These are phyloP conservation scores for Panorpa germanica DNA, from an alignment of 2,888 invertebrate genomes.

Conservation along the genomic window DNA sequence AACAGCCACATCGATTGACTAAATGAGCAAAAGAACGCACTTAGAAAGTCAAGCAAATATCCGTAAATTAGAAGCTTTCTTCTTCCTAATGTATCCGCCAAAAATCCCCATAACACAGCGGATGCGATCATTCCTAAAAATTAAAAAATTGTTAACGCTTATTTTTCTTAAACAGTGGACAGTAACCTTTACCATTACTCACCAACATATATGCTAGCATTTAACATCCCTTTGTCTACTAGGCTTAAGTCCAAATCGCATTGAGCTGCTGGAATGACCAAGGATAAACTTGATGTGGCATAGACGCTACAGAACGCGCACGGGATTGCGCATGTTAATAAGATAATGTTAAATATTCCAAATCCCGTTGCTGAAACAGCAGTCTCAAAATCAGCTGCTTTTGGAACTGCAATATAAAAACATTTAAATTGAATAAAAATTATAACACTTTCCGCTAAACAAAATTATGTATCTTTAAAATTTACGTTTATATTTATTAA, in stretches of 20 bases:
- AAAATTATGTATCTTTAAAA: no score
- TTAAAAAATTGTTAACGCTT: no score
- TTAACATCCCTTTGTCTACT: constrained; percentile 49
- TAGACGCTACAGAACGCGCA: constrained; percentile 48
- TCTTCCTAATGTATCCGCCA: constrained; percentile 55
- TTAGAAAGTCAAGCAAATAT: constrained; percentile 38
- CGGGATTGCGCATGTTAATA: constrained; percentile 38
- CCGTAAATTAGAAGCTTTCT: constrained; percentile 46
- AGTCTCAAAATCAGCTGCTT: constrained; percentile 53
- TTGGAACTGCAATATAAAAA: no score
- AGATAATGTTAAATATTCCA: constrained; percentile 45
- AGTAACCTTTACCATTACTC: no score
- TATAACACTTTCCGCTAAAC: no score
- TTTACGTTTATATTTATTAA: no score
- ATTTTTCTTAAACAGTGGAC: no score
- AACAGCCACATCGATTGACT: constrained; percentile 47
- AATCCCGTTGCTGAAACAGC: constrained; percentile 48
- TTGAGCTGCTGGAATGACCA: constrained; percentile 53
- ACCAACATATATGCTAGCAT: constrained; percentile 56
- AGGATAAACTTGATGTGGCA: constrained; percentile 52
- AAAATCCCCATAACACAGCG: constrained; percentile 57
- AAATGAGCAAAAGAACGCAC: constrained; percentile 40
- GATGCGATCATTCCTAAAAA: constrained; percentile 53
- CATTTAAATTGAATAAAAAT: no score
- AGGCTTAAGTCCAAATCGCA: constrained; percentile 50